Conservation (phyloP, 1,140 invertebrate genomes). For the Drosophila guanche region DNA sequence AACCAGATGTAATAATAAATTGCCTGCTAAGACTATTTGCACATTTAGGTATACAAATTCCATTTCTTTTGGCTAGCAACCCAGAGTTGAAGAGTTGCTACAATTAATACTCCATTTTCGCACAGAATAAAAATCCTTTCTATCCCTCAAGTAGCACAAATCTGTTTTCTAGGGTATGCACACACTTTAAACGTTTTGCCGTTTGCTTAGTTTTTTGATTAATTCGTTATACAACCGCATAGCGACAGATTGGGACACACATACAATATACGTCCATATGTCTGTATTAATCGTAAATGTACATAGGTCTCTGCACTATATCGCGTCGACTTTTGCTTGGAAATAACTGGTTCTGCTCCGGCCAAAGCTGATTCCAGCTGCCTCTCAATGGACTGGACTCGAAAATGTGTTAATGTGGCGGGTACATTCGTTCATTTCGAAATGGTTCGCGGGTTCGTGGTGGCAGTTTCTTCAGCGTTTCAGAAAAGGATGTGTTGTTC, state of each 20-base stretch:
- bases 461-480: constrained; percentile 30
- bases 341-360: constrained; percentile 72
- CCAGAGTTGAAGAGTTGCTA: background rate
- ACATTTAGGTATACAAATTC: too few species aligned
- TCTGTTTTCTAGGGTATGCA: constrained; percentile 18
- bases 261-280: background rate
- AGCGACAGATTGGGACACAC: constrained; percentile 41
- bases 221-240: constrained; percentile 45
- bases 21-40: too few species aligned
- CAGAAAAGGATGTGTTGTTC: background rate
- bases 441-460: constrained; percentile 3
- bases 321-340: constrained; percentile 53
- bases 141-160: background rate
- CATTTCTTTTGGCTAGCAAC: too few species aligned
- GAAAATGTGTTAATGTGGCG: constrained; percentile 1
- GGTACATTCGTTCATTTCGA: constrained; percentile 9
- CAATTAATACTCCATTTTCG: too few species aligned
- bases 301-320: constrained; percentile 37
- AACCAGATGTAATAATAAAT: too few species aligned
- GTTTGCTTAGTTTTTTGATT: constrained; percentile 18
- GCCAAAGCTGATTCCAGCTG: constrained; percentile 63
- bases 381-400: constrained; percentile 24
- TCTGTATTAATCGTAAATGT: background rate
- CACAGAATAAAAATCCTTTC: background rate
- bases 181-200: constrained; percentile 1